These are phyloP conservation scores for Metellina segmentata DNA, from an alignment of 2,888 invertebrate genomes.

Conservation along the genomic window DNA sequence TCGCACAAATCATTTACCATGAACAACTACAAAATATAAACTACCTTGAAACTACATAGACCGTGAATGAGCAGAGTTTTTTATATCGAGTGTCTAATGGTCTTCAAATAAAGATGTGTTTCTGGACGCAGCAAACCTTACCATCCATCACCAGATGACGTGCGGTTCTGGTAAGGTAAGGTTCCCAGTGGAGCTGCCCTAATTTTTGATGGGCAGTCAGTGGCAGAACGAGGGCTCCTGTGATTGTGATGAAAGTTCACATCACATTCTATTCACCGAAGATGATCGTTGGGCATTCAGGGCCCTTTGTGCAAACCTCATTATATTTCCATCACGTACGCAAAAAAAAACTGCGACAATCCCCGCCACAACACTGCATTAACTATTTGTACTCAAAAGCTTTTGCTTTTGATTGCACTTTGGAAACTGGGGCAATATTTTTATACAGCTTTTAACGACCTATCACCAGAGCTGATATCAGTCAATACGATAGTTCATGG, in stretches of 20 bases:
- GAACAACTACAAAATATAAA: no score
- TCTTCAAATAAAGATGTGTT: no score
- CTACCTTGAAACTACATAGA: no score
- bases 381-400: not conserved
- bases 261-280: not conserved
- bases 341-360: not conserved
- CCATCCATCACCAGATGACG: no score
- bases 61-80: no score
- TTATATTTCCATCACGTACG: not conserved
- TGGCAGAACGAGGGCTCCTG: not conserved
- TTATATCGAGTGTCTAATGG: no score
- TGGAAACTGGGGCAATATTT: not conserved
- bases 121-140: no score
- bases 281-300: not conserved
- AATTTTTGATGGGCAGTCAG: not conserved
- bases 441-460: not conserved
- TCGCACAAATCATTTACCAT: no score
- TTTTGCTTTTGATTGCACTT: not conserved
- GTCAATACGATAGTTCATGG: no score
- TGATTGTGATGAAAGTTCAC: not conserved
- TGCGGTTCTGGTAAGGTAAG: not conserved
- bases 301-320: not conserved
- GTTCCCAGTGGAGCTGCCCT: not conserved
- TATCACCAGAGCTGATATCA: no score
- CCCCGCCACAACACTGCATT: not conserved